phyloP scores from a whole-genome alignment of 2,113 vertebrate species.

The Polypterus senegalus region DNA sequence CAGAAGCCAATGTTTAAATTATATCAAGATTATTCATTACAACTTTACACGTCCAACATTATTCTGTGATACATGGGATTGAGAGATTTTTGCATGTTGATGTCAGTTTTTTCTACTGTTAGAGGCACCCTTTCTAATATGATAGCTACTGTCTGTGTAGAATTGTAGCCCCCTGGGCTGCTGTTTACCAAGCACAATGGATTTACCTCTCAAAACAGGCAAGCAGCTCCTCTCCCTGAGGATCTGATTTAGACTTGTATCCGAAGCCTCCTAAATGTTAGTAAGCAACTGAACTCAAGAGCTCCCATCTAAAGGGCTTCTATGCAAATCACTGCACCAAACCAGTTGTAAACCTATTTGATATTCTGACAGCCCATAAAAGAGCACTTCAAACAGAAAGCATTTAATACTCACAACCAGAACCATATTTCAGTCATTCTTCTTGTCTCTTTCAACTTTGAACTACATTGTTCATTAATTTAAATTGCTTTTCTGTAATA shows the following conservation, averaged over 20 bases:
- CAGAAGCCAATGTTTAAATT: too few relatives aligned
- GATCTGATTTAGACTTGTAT: conserved; percentile 52
- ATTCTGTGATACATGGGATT: too few relatives aligned
- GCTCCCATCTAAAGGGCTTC: conserved; percentile 46
- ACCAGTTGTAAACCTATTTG: conserved; percentile 44
- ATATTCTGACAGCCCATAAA: conserved; percentile 24
- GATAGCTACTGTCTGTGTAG: too few relatives aligned
- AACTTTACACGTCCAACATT: too few relatives aligned
- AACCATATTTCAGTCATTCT: conserved; percentile 34
- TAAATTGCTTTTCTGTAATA: conserved; percentile 2
- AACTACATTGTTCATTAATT: conserved; percentile 43
- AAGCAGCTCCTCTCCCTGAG: conserved; percentile 46
- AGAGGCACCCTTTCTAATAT: too few relatives aligned
- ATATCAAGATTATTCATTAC: too few relatives aligned
- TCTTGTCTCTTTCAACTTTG: conserved; percentile 32
- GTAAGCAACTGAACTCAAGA: conserved; percentile 49
- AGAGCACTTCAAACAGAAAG: conserved; percentile 52
- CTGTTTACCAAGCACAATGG: conserved; percentile 61
- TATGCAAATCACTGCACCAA: conserved; percentile 55
- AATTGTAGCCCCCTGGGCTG: conserved; percentile 46
- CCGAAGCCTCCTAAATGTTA: conserved; percentile 37
- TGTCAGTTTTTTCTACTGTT: too few relatives aligned
- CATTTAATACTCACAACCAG: conserved; percentile 44
- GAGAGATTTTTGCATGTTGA: too few relatives aligned
- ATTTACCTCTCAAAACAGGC: conserved; percentile 49